These are phyloP conservation scores for Rhynchonycteris naso DNA, from an alignment of 2,797 vertebrate genomes.

Conservation along the genomic window DNA sequence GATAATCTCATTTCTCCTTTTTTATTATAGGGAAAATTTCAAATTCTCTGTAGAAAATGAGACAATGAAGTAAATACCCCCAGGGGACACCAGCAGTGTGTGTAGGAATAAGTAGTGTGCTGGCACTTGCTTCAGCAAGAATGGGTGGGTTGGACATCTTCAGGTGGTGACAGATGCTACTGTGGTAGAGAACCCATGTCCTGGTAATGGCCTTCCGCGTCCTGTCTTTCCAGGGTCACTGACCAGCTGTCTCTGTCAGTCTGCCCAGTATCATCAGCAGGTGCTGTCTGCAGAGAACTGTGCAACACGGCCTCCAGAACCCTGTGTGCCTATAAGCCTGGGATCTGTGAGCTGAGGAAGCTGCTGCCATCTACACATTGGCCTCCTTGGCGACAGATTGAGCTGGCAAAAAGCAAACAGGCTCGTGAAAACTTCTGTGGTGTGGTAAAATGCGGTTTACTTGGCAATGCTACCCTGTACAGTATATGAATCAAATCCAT, in stretches of 20 bases:
- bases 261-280: fast-evolving
- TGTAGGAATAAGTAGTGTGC: not conserved
- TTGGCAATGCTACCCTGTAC: not conserved
- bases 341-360: not conserved
- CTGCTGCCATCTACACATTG: not conserved
- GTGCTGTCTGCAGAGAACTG: not conserved
- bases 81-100: not conserved
- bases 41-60: not conserved
- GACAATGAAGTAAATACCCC: not conserved
- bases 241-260: fast-evolving
- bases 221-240: not conserved
- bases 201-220: not conserved
- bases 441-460: not conserved
- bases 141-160: not conserved
- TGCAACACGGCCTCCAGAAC: not conserved
- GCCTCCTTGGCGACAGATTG: not conserved
- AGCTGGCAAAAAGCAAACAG: not conserved
- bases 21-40: not conserved
- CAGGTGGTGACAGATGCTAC: not conserved
- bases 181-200: not conserved
- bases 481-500: not conserved
- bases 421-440: not conserved
- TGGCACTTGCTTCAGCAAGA: not conserved
- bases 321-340: not conserved
- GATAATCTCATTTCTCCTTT: not conserved